phyloP scores from a whole-genome alignment of 2,113 vertebrate species.

The Butorides virescens region DNA sequence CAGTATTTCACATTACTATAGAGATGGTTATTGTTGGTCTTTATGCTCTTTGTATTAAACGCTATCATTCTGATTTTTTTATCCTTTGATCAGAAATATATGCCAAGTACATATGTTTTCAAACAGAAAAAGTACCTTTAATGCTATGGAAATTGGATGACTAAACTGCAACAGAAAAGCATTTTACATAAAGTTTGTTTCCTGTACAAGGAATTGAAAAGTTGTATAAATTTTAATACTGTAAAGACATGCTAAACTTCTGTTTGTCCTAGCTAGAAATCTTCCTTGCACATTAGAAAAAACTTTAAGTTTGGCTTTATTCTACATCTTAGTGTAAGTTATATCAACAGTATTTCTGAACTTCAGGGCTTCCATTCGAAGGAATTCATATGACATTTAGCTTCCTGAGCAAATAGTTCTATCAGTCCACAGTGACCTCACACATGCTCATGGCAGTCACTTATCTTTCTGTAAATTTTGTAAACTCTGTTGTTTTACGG shows the following conservation, averaged over 20 bases:
- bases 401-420: not conserved
- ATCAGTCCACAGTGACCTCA: not conserved
- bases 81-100: not conserved
- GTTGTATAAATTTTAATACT: not conserved
- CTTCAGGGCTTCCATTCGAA: not conserved
- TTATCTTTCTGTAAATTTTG: not conserved
- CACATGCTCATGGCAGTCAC: not conserved
- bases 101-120: not conserved
- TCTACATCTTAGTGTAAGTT: not conserved
- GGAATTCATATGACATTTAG: not conserved
- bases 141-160: not conserved
- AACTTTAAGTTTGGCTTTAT: not conserved
- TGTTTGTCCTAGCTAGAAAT: not conserved
- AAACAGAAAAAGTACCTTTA: not conserved
- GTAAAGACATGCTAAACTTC: not conserved
- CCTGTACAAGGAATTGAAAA: not conserved
- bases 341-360: not conserved
- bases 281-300: not conserved
- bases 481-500: not conserved
- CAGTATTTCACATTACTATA: not conserved
- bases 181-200: not conserved
- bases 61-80: not conserved
- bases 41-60: not conserved
- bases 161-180: not conserved
- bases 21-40: not conserved